A percentile compares a stretch with the other conserved stretches of the same genome.
These are phyloP conservation scores for Byasa hedistus DNA, from an alignment of 2,888 invertebrate genomes.

Conservation along the genomic window DNA sequence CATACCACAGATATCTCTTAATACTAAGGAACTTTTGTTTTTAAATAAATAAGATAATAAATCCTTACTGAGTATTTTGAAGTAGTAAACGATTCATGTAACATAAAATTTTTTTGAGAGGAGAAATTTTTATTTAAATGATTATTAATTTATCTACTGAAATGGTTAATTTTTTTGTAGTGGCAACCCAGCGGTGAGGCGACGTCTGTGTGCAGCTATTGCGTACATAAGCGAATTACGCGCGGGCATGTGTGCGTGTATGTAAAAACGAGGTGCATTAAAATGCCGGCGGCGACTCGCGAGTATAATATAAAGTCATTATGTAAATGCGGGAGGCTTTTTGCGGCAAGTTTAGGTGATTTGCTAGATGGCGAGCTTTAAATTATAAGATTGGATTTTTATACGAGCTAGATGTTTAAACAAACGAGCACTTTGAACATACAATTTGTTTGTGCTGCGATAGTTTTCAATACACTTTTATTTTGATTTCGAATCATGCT, in stretches of 20 bases:
- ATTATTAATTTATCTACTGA: too few species aligned
- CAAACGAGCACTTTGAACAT: neutral
- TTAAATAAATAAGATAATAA: too few species aligned
- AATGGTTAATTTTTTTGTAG: neutral
- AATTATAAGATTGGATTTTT: slow-evolving; percentile 40
- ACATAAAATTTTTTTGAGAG: too few species aligned
- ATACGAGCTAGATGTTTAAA: slow-evolving; percentile 13
- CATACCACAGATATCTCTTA: too few species aligned
- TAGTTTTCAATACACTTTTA: neutral
- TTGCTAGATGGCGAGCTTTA: slow-evolving; percentile 45
- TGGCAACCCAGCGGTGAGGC: slow-evolving; percentile 20
- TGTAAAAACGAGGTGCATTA: slow-evolving; percentile 55
- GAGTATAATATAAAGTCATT: slow-evolving; percentile 76
- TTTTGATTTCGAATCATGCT: neutral
- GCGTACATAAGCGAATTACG: slow-evolving; percentile 23
- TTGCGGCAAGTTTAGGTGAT: slow-evolving; percentile 69
- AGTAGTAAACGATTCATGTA: too few species aligned
- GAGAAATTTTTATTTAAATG: too few species aligned
- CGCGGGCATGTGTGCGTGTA: slow-evolving; percentile 44
- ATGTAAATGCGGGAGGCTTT: slow-evolving; percentile 68
- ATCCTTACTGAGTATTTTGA: too few species aligned
- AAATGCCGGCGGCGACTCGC: slow-evolving; percentile 64
- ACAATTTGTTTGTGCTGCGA: neutral
- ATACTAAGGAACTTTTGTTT: too few species aligned
- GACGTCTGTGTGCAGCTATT: slow-evolving; percentile 22